These are phyloP conservation scores for Drosophila persimilis DNA, from an alignment of 1,140 invertebrate species.

Conservation along the genomic window DNA sequence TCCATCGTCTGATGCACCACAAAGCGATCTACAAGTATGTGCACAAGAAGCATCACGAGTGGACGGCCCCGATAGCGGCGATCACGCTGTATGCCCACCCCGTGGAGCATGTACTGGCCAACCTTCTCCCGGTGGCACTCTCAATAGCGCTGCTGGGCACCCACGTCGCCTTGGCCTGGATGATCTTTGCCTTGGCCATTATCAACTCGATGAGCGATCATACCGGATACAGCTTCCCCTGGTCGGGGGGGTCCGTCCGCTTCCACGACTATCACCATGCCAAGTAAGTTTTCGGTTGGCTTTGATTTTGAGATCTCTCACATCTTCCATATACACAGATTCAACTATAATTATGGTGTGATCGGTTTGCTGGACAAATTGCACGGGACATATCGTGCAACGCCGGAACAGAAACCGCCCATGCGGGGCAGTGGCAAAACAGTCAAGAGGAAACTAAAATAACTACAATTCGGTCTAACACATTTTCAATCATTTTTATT, in stretches of 20 bases:
- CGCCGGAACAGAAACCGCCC: constrained; percentile 8
- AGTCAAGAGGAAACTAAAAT: too few relatives aligned
- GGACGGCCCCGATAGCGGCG: constrained; percentile 91
- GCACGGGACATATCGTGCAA: constrained; percentile 87
- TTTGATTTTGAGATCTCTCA: background rate
- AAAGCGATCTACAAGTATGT: constrained; percentile 90
- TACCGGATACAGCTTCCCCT: constrained; percentile 94
- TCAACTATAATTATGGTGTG: constrained; percentile 93
- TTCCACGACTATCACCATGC: constrained; percentile 95
- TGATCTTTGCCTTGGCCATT: constrained; percentile 91
- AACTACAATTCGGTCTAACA: too few relatives aligned
- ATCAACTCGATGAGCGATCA: constrained; percentile 92
- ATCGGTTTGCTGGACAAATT: constrained; percentile 92
- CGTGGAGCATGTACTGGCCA: constrained; percentile 92
- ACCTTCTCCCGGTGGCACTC: constrained; percentile 90
- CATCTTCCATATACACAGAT: constrained; percentile 84
- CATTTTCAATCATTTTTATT: too few relatives aligned
- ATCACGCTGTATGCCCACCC: constrained; percentile 94
- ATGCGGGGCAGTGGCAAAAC: too few relatives aligned
- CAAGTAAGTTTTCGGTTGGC: constrained; percentile 85
- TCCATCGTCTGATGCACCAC: constrained; percentile 91
- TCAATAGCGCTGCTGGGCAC: constrained; percentile 90
- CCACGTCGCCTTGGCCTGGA: constrained; percentile 90
- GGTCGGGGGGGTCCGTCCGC: constrained; percentile 91
- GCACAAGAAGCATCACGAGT: constrained; percentile 93